Evolutionary conservation across 2,797 vertebrate species (phyloP), one percentile per base, ranked within the genome.

Genomic region (Notolabrus celidotus): DNA sequence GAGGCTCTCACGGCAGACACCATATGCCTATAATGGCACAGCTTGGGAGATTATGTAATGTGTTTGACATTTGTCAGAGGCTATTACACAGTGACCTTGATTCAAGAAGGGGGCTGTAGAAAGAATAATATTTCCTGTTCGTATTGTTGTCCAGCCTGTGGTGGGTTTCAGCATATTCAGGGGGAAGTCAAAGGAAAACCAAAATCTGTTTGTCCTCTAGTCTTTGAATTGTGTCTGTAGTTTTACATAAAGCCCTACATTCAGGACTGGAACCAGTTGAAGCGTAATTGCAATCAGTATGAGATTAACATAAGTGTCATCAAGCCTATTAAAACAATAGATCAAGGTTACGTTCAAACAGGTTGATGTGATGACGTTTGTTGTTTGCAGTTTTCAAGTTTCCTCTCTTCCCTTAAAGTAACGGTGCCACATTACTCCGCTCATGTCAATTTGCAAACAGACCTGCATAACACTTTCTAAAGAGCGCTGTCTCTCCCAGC

Each of bases 21-120:
- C 52, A 55, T 76, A 71, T 83, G 82, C 77, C 64, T 74, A 54
- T 80, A 83, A 82, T 73, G 75, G 74, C 70, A 79, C 73, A 68
- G 76, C 80, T 77, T 67, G 50, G 57, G 56, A 77, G 74, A 79
- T 86, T 86, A 67, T 87, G 76, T 74, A 86, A 89, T 68, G 62
- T 29, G 0, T 41, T 86, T 77, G 80, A 89, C 71, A 85, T 89
- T 83, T 89, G 85, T 89, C 82, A 38, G 51, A 74, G 82, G 56
- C 51, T 58, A 79, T 89, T 84, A 86, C 67, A 82, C 6, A 12
- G 38, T 58, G 74, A 87, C 79, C 83, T 83, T 84, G 69, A 79
- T 78, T 83, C 66, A 70, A 80, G 81, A 80, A 49, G 74, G 58
- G 79, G 72, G 61, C 50, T 46, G 0, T 38, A 66, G 53, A 69